These are phyloP conservation scores for Mungos mungo DNA, from an alignment of 2,113 vertebrate genomes.

Conservation along the genomic window DNA sequence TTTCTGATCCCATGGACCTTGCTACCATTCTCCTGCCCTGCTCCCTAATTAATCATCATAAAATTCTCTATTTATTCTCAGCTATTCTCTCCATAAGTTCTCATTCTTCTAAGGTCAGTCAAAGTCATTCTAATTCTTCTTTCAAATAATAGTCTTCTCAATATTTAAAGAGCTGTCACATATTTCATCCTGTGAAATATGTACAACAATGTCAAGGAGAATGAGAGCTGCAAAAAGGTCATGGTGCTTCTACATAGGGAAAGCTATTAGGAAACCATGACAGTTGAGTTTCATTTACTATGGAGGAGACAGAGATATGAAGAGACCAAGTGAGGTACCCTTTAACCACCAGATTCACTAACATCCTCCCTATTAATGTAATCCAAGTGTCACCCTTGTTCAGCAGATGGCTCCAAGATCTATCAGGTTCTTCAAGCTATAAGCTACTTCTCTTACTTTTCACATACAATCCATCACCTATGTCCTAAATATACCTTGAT, in stretches of 20 bases:
- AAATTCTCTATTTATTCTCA: slow-evolving; percentile 36
- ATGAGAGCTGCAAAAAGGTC: background rate
- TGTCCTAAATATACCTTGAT: background rate
- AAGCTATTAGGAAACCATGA: background rate
- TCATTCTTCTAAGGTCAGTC: background rate
- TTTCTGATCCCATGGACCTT: background rate
- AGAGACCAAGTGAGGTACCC: no score
- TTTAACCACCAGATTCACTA: background rate
- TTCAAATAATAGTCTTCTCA: slow-evolving; percentile 55
- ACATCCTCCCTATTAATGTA: background rate
- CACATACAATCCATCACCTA: background rate
- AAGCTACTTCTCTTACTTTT: background rate
- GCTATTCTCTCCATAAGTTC: background rate
- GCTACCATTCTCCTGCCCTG: background rate
- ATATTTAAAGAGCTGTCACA: slow-evolving; percentile 69
- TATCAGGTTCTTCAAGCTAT: background rate
- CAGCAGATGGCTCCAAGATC: background rate
- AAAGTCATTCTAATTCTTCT: slow-evolving; percentile 59
- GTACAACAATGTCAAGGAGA: background rate
- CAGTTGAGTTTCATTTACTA: background rate
- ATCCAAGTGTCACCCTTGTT: background rate
- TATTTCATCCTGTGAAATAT: slow-evolving; percentile 53
- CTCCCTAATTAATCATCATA: slow-evolving; percentile 32
- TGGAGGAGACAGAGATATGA: background rate
- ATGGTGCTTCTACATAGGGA: background rate